Conservation (phyloP, 2,888 invertebrate species). For the Lasioglossum lativentre region DNA sequence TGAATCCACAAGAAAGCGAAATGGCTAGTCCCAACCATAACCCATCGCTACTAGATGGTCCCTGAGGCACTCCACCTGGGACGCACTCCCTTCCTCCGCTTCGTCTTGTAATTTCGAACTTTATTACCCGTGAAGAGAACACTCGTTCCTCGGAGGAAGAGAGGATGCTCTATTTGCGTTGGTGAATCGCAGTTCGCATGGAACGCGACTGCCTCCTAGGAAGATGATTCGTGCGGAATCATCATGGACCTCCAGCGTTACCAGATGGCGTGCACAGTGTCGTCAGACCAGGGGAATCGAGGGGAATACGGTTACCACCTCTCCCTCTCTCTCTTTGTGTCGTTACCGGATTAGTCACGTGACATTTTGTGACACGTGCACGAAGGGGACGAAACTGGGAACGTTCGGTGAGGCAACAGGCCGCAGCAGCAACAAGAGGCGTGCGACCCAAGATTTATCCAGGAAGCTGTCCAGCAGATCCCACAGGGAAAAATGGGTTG, state of each 20-base stretch:
- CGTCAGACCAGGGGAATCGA: too few species aligned
- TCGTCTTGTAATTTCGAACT: background rate
- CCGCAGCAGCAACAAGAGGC: background rate
- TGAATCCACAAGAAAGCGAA: background rate
- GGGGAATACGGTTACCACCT: too few species aligned
- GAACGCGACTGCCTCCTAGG: background rate
- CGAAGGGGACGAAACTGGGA: background rate
- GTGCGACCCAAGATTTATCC: background rate
- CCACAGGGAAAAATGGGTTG: background rate
- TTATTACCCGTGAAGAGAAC: constrained; percentile 25
- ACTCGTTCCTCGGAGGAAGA: background rate
- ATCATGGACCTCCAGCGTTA: background rate
- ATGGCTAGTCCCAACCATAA: background rate
- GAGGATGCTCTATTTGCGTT: constrained; percentile 30
- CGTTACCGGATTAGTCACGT: too few species aligned
- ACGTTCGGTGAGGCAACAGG: background rate
- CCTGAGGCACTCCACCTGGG: background rate
- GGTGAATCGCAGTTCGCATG: background rate
- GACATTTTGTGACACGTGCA: too few species aligned
- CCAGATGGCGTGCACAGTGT: too few species aligned
- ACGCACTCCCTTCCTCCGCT: background rate
- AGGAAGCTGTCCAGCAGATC: background rate
- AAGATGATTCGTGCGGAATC: constrained; percentile 10
- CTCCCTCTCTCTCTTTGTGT: too few species aligned
- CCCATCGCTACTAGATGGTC: background rate